Evolutionary conservation across 2,797 vertebrate genomes (phyloP).

Genomic region (Kryptolebias ocellatus): DNA sequence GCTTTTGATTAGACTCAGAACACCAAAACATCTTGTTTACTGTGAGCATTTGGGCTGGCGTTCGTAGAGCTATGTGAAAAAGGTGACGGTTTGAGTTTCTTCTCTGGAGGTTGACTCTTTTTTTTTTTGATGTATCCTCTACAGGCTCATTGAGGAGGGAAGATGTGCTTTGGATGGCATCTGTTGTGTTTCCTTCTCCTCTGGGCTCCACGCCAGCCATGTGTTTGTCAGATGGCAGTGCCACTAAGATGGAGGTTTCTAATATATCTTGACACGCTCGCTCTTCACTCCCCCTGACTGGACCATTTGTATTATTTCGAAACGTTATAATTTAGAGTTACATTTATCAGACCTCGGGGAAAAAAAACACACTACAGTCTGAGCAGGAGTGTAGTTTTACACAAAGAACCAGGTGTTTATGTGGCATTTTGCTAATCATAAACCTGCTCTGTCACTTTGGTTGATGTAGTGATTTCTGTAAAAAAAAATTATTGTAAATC

Average conservation of each 20-base stretch:
- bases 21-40: slow-evolving; percentile 16
- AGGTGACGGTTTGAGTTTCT: slow-evolving; percentile 38
- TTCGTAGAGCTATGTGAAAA: slow-evolving; percentile 22
- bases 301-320: slow-evolving; percentile 66
- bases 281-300: slow-evolving; percentile 60
- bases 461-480: background rate
- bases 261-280: slow-evolving; percentile 64
- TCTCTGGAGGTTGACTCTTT: slow-evolving; percentile 30
- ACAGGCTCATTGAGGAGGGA: slow-evolving; percentile 49
- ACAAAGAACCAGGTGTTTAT: slow-evolving; percentile 13
- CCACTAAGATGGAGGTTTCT: slow-evolving; percentile 69
- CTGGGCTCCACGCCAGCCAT: slow-evolving; percentile 72
- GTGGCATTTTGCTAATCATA: slow-evolving; percentile 9
- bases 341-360: slow-evolving; percentile 49
- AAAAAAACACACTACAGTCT: slow-evolving; percentile 22
- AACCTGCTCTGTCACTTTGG: background rate
- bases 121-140: slow-evolving; percentile 43
- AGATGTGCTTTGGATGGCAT: slow-evolving; percentile 71
- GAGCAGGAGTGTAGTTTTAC: background rate
- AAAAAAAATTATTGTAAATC: background rate
- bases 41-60: slow-evolving; percentile 11
- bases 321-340: slow-evolving; percentile 47
- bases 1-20: slow-evolving; percentile 24
- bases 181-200: slow-evolving; percentile 73
- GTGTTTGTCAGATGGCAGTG: slow-evolving; percentile 76